These are phyloP conservation scores for Phallusia fumigata DNA, from an alignment of 23 tunicate species.

Conservation along the genomic window DNA sequence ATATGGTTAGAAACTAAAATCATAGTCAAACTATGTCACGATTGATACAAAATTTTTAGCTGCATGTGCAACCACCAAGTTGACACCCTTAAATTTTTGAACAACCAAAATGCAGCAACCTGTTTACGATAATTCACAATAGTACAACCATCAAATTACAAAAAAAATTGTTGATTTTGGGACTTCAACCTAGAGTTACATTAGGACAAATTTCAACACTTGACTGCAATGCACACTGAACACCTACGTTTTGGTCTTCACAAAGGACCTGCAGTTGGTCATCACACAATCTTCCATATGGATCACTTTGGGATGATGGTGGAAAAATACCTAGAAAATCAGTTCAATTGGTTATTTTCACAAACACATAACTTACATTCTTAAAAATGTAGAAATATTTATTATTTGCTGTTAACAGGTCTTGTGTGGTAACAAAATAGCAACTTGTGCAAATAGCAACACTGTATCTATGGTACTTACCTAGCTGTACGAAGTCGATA, in stretches of 20 bases:
- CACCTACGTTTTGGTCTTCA: slow-evolving; percentile 9
- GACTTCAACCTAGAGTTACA: too few relatives aligned
- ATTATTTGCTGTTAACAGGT: too few relatives aligned
- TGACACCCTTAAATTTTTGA: background rate
- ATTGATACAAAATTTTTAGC: too few relatives aligned
- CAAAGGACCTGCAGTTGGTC: slow-evolving; percentile 8
- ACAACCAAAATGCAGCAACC: too few relatives aligned
- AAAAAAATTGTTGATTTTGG: too few relatives aligned
- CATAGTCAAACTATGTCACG: background rate
- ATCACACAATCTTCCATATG: slow-evolving; percentile 7
- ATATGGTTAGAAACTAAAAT: background rate
- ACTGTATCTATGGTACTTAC: slow-evolving; percentile 23
- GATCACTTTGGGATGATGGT: background rate
- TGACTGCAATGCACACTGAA: background rate
- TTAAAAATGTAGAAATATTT: background rate
- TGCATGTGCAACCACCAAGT: background rate
- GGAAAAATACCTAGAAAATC: slow-evolving; percentile 1
- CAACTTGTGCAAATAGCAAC: background rate
- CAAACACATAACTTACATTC: background rate
- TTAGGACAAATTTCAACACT: too few relatives aligned
- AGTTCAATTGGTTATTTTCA: background rate
- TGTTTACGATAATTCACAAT: too few relatives aligned
- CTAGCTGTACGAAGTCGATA: slow-evolving; percentile 70
- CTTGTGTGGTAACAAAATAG: too few relatives aligned
- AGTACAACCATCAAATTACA: too few relatives aligned